phyloP scores from a whole-genome alignment of 2,888 invertebrate genomes.

The Frankliniella intonsa region DNA sequence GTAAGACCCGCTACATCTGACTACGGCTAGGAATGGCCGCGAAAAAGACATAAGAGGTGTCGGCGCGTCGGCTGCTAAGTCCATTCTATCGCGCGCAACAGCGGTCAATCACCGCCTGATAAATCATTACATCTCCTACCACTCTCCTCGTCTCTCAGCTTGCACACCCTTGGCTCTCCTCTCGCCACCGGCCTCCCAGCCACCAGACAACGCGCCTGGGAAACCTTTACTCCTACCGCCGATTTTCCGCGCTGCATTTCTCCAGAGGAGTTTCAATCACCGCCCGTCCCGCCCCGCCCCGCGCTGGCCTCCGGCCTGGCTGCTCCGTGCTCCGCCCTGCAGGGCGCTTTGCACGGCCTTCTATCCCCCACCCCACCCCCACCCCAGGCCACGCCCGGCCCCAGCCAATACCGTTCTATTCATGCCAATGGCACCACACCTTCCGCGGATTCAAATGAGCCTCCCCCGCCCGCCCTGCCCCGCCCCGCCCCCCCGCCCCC shows the following conservation, averaged over 20 bases:
- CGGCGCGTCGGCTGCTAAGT: too few relatives aligned
- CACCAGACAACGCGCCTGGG: too few relatives aligned
- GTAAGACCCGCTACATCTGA: too few relatives aligned
- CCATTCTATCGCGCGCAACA: too few relatives aligned
- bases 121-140: too few relatives aligned
- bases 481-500: not conserved
- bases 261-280: slow-evolving; percentile 15
- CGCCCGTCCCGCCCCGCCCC: not conserved
- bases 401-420: slow-evolving; percentile 3
- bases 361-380: not conserved
- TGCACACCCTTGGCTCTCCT: too few relatives aligned
- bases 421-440: slow-evolving; percentile 1
- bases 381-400: not conserved
- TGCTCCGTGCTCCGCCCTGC: not conserved
- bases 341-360: too few relatives aligned
- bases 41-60: too few relatives aligned
- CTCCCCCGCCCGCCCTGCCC: not conserved
- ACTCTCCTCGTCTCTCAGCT: too few relatives aligned
- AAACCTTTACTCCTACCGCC: not conserved
- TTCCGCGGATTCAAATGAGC: not conserved
- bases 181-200: too few relatives aligned
- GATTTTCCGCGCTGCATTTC: not conserved
- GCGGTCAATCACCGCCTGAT: too few relatives aligned
- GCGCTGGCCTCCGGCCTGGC: not conserved
- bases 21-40: too few relatives aligned